Evolutionary conservation across 2,888 invertebrate species (phyloP), one percentile per base, ranked within the genome.

Genomic region (Leistus spinibarbis): DNA sequence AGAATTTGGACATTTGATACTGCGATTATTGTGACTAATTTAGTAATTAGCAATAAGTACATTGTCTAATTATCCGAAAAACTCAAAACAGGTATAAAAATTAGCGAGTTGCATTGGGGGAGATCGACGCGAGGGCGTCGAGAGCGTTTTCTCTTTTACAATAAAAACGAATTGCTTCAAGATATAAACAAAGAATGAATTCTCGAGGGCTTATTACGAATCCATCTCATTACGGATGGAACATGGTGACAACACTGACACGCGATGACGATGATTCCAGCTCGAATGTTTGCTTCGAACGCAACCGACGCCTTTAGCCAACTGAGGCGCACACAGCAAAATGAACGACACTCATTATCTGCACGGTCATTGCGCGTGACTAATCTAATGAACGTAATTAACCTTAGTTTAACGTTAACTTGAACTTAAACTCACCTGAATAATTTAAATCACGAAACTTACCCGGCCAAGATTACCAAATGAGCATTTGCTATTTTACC

Each of bases 211-310:
- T 72, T 72, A 66, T 72, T 65, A 66, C 66, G 57, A 72, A 66
- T 66, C 72, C 72, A 72, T 72, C 66, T 72, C 72, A 72, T 72
- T 72, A 72, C 24, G 66, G 65, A 72, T 53, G 19, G 22, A 62
- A 54, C 63, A 71, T 16, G 62, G 16, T 27, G 71, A 54, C 69
- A 53, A 27, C 70, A 63, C 40, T 70, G 53, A 64, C 20, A 57
- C 53, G 57, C 16, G 57, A 57, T 19, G 57, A 57, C 16, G 57
- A 57, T 5, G 19, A 16, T 16, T 13, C 3, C 57, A 60, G 17
- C 19, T 60, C 2, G 57, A 57, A 57, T 57, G 57, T n/a, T n/a
- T n/a, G 16, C 16, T 40, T 40, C 40, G 40, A 40, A 7, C 7
- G 10, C 40, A 40, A 40, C 40, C 40, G 40, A 40, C 5, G 40